Base-by-base conservation (phyloP, 2,797 vertebrate species). In the Lycodopsis pacificus region DNA sequence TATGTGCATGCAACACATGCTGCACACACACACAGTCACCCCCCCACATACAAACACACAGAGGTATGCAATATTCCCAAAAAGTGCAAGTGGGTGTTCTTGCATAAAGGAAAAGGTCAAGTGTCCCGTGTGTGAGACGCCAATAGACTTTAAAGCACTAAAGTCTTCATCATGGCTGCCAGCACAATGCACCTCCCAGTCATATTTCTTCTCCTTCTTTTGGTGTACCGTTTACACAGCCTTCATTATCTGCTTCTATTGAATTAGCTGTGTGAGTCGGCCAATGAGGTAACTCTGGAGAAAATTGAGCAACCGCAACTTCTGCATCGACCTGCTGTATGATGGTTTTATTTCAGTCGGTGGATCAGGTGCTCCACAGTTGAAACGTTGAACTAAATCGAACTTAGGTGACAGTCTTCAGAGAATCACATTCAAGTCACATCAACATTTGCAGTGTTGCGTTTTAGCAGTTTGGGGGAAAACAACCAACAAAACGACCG, bases 401-500 rank as follows among this genome's bases (percentile, higher is more conserved):
- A 42, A 63, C 22, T 27, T 27, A 25, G 27, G 17, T 68, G 53
- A 44, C 11, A 56, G 49, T 59, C 48, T 34, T 75, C 8, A 49
- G 36, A 36, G 7, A 68, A 69, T 44, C 53, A n/a, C 38, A 48
- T 66, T 64, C 9, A 48, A 53, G 32, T 82, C 49, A 83, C 17
- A 3, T 65, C 74, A 81, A 53, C 58, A 49, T 40, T 25, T 19
- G 27, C 56, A 67, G 27, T 71, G 74, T 70, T 71, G 56, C 71
- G 73, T 89, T 88, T 72, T 49, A 53, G 71, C 71, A 79, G 65
- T 71, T 83, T 56, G 19, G 71, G 77, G 64, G 53, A 15, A 66
- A 73, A 85, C 82, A 86, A 74, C 81, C 84, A 73, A 85, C 68
- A 82, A 84, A 91, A 82, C 56, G n/a, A 83, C 63, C 48, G 48